phyloP scores from a whole-genome alignment of 2,113 vertebrate species.

The Copsychus sechellarum region DNA sequence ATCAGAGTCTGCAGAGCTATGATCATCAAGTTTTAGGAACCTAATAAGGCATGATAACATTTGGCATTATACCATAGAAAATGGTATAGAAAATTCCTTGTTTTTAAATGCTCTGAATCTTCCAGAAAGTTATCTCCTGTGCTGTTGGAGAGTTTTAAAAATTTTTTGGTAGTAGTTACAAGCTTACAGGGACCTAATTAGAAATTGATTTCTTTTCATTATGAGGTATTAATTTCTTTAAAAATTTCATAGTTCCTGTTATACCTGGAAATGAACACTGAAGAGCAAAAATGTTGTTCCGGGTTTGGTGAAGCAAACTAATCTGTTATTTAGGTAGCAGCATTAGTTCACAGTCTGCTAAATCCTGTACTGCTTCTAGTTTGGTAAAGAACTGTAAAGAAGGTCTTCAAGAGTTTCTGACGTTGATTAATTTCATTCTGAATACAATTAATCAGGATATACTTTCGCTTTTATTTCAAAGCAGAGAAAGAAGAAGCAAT shows the following conservation, averaged over 20 bases:
- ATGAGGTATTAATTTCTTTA: background rate
- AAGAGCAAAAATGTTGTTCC: background rate
- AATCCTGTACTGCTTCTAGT: background rate
- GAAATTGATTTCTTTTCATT: background rate
- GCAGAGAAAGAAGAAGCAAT: background rate
- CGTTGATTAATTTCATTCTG: conserved; percentile 14
- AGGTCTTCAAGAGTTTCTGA: background rate
- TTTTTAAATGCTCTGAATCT: conserved; percentile 12
- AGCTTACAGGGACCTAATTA: background rate
- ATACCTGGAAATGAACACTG: background rate
- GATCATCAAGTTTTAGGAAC: conserved; percentile 35
- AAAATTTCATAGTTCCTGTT: background rate
- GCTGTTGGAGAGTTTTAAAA: background rate
- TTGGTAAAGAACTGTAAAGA: background rate
- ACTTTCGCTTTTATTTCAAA: background rate
- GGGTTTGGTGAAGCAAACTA: background rate
- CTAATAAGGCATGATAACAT: background rate
- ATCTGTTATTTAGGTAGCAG: background rate
- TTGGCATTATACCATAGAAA: background rate
- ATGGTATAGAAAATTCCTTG: background rate
- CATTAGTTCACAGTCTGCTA: background rate
- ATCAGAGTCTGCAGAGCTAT: background rate
- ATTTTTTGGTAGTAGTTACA: background rate
- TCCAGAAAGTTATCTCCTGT: background rate
- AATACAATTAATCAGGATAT: background rate